A percentile compares a stretch with the other conserved stretches of the same genome.
Evolutionary conservation across 2,797 vertebrate genomes (phyloP).

Genomic region (Gymnodraco acuticeps): DNA sequence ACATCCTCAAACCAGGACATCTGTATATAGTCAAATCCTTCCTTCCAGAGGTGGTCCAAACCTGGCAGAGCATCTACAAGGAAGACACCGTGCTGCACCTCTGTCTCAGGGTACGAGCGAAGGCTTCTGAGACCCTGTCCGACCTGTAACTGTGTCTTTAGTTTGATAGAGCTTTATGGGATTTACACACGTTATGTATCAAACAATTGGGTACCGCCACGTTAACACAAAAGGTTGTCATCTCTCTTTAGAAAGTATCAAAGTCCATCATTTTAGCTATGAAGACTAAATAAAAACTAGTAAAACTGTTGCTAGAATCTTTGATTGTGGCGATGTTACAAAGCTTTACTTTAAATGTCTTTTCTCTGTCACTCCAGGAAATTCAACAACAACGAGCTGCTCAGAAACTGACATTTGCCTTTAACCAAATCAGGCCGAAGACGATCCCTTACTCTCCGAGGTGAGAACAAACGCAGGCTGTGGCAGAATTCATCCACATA

Average conservation of each 20-base stretch:
- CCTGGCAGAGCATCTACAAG: conserved; percentile 97
- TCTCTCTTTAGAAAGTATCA: background rate
- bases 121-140: background rate
- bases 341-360: background rate
- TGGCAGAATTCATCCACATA: background rate
- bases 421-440: conserved; percentile 98
- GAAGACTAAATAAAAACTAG: no score
- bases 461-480: conserved; percentile 68
- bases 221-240: background rate
- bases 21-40: conserved; percentile 99
- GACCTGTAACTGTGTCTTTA: background rate
- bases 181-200: background rate
- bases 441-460: conserved; percentile 98
- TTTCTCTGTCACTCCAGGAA: conserved; percentile 85
- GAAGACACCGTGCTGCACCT: conserved; percentile 98
- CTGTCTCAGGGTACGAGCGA: conserved; percentile 92
- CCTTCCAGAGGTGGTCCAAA: conserved; percentile 96
- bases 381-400: conserved; percentile 98
- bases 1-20: conserved; percentile 96
- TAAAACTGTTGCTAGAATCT: background rate
- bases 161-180: background rate
- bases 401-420: conserved; percentile 98
- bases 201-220: background rate
- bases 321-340: background rate
- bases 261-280: background rate